Evolutionary conservation across 2,797 vertebrate species (phyloP), one percentile per base, ranked within the genome.

Genomic region (Notamacropus eugenii): DNA sequence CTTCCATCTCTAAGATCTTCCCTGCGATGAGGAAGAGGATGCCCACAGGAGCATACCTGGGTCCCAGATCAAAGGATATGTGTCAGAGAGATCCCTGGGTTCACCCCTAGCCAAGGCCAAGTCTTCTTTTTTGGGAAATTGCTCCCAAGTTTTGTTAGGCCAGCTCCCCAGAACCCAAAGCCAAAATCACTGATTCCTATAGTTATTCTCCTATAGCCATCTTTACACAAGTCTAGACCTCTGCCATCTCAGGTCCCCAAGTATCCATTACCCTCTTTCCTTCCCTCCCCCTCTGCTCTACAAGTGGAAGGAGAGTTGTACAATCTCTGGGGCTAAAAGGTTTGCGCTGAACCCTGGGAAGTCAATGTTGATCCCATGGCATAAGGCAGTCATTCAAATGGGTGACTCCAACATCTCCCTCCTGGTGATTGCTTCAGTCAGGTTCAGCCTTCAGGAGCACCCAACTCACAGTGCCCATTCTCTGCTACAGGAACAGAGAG

Each of bases 1-100:
- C 99, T 97, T 99, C 99, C 99, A 99, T 99, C 98, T 99, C 99
- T 96, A 99, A 98, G 55, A 99, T 99, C 98, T 99, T 99, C 54
- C 99, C 99, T 29, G 99, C 99, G 50, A 99, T 99, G 97, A 99
- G 98, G 98, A 99, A 99, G 97, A 99, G 97, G 98, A 99, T 99
- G 19, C 99, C 99, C 93, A 99, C 98, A 0, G 99, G 99, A 92
- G 99, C 99, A 0, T 99, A 99, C 99, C 99, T 99, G 96, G 12
- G 29, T 54, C 90, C 12, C 95, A 96, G 96, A 90, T 54, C 96
- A 96, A 54, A 96, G 74, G 11, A 90, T 54, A 82, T 40, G 54
- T 55, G 40, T 97, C 87, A 97, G 93, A 40, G 14, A 87, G 22
- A 10, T 50, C 40, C 74, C 22, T 91, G 29, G 90, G n/a, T 91